Evolutionary conservation across 2,113 vertebrate species (phyloP).

Genomic region (Trogon melanurus): DNA sequence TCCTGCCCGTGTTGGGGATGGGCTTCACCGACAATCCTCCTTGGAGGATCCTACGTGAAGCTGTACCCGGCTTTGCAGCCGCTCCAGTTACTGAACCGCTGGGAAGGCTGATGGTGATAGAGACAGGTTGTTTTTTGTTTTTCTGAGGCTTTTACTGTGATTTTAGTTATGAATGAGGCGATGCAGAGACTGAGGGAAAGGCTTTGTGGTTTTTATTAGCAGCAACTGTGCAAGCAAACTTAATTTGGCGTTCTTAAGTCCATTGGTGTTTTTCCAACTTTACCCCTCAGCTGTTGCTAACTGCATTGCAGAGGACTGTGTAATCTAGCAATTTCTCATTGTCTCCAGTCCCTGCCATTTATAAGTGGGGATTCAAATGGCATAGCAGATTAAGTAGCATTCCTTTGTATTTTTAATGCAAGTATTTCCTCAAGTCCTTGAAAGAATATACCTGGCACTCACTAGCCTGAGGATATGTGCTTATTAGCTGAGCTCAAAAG

Average conservation of each 20-base stretch:
- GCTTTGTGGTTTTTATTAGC: slow-evolving; percentile 57
- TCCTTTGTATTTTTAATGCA: slow-evolving; percentile 33
- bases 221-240: slow-evolving; percentile 55
- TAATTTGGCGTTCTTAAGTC: slow-evolving; percentile 45
- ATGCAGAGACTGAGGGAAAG: neutral
- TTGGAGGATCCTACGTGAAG: neutral
- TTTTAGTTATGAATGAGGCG: neutral
- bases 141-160: neutral
- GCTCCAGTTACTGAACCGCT: neutral
- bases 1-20: neutral
- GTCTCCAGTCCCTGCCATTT: slow-evolving; percentile 56
- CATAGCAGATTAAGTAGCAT: slow-evolving; percentile 12
- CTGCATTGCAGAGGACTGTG: slow-evolving; percentile 36
- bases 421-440: neutral
- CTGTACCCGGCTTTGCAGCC: neutral
- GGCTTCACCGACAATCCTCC: neutral
- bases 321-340: slow-evolving; percentile 47
- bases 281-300: slow-evolving; percentile 60
- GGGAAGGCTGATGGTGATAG: neutral
- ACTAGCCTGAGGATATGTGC: neutral
- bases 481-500: neutral
- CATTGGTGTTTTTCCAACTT: slow-evolving; percentile 40
- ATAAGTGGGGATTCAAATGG: neutral
- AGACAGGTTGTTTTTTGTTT: neutral
- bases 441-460: neutral